Evolutionary conservation across 2,797 vertebrate species (phyloP), one percentile per base, ranked within the genome.

Genomic region (Hylomyscus alleni): DNA sequence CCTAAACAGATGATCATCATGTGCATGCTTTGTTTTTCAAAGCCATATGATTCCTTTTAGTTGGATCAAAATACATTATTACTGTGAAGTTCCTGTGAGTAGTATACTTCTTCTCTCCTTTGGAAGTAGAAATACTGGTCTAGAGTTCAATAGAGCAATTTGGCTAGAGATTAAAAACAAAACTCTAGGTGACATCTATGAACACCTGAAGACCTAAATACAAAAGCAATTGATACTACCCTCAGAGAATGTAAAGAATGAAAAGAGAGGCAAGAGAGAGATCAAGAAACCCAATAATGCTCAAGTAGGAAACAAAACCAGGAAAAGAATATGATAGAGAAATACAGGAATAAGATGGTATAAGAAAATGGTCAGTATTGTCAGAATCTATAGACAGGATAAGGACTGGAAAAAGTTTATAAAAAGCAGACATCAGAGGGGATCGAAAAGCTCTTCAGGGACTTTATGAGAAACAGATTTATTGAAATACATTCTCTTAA

Each of bases 231-330:
- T 91, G 54, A 82, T 56, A 86, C 9, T 84, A 56, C 44, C 67
- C 9, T 34, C 29, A 69, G 75, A 92, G 81, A 94, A 94, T 37
- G 37, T 34, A 47, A 40, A 89, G n/a, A 69, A 83, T 31, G 7
- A 93, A 92, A 58, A 91, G 31, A 93, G 34, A 82, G 22, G 86
- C 40, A 60, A 58, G 31, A 40, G 75, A 78, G 69, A 90, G 87
- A 81, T 88, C 37, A 52, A 24, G 47, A 94, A 19, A 37, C 14
- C 26, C 69, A 80, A 44, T 78, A 87, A 37, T 19, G 72, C 31
- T 69, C 69, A 94, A 80, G n/a, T 29, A 93, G n/a, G 80, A 93
- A 86, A 96, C 52, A 77, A 60, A 93, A 86, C 14, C 31, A 93
- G 29, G 62, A 69, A 89, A 95, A 89, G 76, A 89, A 94, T 93